Conservation (phyloP, 2,113 vertebrate genomes). For the Clarias gariepinus region DNA sequence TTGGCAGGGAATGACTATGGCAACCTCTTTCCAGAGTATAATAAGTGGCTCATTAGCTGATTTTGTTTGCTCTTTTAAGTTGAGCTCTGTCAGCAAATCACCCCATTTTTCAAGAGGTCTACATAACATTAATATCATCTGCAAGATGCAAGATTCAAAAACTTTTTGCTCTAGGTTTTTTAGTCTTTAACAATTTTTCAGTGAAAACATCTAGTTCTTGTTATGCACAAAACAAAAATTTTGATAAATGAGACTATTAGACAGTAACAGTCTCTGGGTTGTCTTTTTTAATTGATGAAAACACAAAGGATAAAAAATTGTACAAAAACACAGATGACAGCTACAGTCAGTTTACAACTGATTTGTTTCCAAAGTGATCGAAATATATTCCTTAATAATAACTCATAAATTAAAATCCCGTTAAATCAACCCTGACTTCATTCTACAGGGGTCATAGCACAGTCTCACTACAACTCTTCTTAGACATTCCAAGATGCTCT, state of each 20-base stretch:
- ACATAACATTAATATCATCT: background rate
- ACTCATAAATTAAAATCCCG: background rate
- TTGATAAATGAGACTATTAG: background rate
- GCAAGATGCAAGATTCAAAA: background rate
- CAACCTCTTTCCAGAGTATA: background rate
- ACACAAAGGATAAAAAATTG: background rate
- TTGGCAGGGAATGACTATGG: background rate
- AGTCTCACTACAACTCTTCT: background rate
- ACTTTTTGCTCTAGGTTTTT: background rate
- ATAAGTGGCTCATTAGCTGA: background rate
- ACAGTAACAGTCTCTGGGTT: background rate
- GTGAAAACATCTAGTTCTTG: background rate
- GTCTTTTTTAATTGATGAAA: background rate
- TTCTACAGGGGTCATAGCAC: background rate
- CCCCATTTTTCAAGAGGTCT: background rate
- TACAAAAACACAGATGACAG: background rate
- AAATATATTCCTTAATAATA: background rate
- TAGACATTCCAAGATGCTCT: background rate
- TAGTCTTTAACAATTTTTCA: background rate
- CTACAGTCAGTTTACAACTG: background rate
- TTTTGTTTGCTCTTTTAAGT: background rate
- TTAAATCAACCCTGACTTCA: background rate
- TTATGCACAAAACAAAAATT: background rate
- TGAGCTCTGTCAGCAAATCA: background rate
- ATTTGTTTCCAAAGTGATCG: background rate